Evolutionary conservation across 2,888 invertebrate genomes (phyloP).

Genomic region (Apodemia zela): DNA sequence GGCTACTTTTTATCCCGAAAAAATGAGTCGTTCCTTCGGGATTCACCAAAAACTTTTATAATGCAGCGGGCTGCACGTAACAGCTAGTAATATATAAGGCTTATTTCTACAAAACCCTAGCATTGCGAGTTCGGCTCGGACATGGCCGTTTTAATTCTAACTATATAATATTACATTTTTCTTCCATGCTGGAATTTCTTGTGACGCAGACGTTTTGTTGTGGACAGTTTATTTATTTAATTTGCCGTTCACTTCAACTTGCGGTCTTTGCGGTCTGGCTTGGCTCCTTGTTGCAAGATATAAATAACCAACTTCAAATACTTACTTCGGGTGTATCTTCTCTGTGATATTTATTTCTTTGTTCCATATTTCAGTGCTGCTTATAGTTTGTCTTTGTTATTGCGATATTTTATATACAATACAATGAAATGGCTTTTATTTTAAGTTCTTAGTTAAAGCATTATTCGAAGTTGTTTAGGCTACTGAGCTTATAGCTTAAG

Average conservation of each 20-base stretch:
- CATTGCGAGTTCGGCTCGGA: not conserved
- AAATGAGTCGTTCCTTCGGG: too few relatives aligned
- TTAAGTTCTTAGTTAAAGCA: too few relatives aligned
- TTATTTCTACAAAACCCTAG: not conserved
- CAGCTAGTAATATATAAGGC: too few relatives aligned
- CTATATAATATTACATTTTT: constrained; percentile 18
- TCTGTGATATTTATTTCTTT: constrained; percentile 23
- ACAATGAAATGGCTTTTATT: not conserved
- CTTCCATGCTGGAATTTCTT: constrained; percentile 30
- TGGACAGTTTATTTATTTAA: constrained; percentile 56
- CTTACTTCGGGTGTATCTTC: constrained; percentile 19
- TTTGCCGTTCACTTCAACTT: constrained; percentile 50
- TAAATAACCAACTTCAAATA: constrained; percentile 36
- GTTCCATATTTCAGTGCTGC: not conserved
- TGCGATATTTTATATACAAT: not conserved
- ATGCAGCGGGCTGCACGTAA: too few relatives aligned
- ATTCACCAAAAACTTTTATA: too few relatives aligned
- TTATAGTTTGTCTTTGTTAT: not conserved
- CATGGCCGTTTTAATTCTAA: not conserved
- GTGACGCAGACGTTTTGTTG: constrained; percentile 29
- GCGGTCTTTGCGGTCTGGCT: constrained; percentile 44
- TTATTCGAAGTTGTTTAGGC: too few relatives aligned
- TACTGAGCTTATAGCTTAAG: too few relatives aligned
- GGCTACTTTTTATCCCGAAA: too few relatives aligned
- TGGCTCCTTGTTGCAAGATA: constrained; percentile 43